phyloP scores from a whole-genome alignment of 2,888 invertebrate species.

The Allacma fusca region DNA sequence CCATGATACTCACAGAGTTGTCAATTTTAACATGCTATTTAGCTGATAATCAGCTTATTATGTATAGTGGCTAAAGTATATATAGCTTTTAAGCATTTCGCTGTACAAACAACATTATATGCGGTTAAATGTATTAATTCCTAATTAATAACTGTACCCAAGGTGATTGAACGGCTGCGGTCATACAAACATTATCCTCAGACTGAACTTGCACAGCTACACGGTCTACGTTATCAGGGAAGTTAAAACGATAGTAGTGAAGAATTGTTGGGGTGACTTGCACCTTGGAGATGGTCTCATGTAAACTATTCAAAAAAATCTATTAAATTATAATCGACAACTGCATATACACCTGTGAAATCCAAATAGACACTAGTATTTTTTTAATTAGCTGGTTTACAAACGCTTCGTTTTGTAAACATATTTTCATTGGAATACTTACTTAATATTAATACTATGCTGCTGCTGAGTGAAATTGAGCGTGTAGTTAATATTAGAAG shows the following conservation, averaged over 20 bases:
- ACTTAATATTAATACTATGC: neutral
- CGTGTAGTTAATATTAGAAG: neutral
- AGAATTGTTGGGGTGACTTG: slow-evolving; percentile 11
- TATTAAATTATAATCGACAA: neutral
- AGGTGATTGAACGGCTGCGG: slow-evolving; percentile 27
- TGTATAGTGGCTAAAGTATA: too few relatives aligned
- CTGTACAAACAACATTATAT: too few relatives aligned
- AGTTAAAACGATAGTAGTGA: slow-evolving; percentile 17
- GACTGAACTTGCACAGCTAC: slow-evolving; percentile 16
- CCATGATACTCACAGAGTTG: too few relatives aligned
- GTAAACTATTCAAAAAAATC: slow-evolving; percentile 6
- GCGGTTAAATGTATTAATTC: too few relatives aligned
- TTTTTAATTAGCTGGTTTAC: too few relatives aligned
- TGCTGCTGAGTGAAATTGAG: neutral
- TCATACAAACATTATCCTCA: slow-evolving; percentile 16
- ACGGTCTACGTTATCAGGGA: neutral
- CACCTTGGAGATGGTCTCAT: neutral
- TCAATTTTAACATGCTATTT: too few relatives aligned
- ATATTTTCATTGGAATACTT: too few relatives aligned
- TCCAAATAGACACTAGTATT: too few relatives aligned
- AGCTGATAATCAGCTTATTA: too few relatives aligned
- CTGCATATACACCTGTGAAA: neutral
- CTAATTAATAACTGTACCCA: slow-evolving; percentile 17
- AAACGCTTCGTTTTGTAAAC: too few relatives aligned
- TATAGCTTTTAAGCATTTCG: too few relatives aligned